phyloP scores from a whole-genome alignment of 2,888 invertebrate species.

The Chironomus tentans region DNA sequence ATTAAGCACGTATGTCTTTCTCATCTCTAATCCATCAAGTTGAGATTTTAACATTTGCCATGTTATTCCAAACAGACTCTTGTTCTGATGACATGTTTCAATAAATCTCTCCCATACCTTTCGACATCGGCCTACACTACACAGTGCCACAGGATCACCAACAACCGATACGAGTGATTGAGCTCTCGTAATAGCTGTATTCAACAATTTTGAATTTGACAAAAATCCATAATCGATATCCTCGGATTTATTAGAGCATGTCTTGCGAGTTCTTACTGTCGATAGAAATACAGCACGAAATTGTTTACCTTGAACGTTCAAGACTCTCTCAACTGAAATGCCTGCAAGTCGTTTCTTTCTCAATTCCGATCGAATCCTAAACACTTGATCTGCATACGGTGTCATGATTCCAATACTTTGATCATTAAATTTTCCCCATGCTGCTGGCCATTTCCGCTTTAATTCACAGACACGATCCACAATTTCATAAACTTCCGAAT shows the following conservation, averaged over 20 bases:
- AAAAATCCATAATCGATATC: constrained; percentile 71
- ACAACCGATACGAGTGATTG: constrained; percentile 75
- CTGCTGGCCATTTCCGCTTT: constrained; percentile 61
- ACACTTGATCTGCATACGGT: constrained; percentile 72
- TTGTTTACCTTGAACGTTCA: constrained; percentile 82
- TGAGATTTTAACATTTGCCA: constrained; percentile 58
- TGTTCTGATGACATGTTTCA: constrained; percentile 59
- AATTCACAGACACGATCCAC: constrained; percentile 65
- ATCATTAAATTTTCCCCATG: constrained; percentile 66
- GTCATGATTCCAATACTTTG: constrained; percentile 76
- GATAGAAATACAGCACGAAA: constrained; percentile 74
- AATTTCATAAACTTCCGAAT: constrained; percentile 71
- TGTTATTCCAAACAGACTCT: constrained; percentile 62
- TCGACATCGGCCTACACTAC: constrained; percentile 69
- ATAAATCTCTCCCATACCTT: constrained; percentile 74
- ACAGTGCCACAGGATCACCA: constrained; percentile 73
- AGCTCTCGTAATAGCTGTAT: constrained; percentile 74
- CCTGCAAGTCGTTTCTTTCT: constrained; percentile 62
- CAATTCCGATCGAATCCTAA: constrained; percentile 64
- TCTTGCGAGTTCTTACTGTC: constrained; percentile 52
- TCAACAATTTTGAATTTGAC: constrained; percentile 69
- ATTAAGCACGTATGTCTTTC: constrained; percentile 67
- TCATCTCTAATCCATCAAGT: constrained; percentile 63
- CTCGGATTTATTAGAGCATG: constrained; percentile 38
- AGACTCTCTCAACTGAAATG: constrained; percentile 71